Evolutionary conservation across 2,797 vertebrate species (phyloP), one percentile per base, ranked within the genome.

Genomic region (Hypotaenidia philippensis): DNA sequence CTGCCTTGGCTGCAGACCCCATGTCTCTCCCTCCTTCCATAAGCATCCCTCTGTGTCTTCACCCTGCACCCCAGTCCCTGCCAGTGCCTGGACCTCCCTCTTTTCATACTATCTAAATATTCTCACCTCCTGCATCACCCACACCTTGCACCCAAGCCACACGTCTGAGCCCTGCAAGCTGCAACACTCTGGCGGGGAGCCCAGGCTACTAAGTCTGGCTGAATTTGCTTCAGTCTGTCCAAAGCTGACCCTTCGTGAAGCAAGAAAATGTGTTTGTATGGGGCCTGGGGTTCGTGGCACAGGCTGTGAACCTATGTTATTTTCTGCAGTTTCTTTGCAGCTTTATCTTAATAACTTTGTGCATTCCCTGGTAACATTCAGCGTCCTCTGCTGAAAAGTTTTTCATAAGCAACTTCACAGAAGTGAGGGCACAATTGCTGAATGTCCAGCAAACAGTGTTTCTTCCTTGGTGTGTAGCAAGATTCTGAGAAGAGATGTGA

Each of bases 251-350:
- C 78, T 92, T 64, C 10, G 0, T 10, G 17, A 52, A 83, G 56
- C 11, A 83, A 83, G 70, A 77, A 93, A 92, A 82, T 55, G 5
- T 86, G 81, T 47, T 75, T 76, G 7, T 70, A 20, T 70, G 19
- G 19, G 29, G 45, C 57, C 88, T 93, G 40, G 7, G 12, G 75
- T 89, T 94, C 60, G 53, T 32, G 34, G 64, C 21, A 59, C 13
- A 52, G 71, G 55, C 89, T 89, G 60, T 53, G 60, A 90, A 87
- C 74, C 32, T 3, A 1, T 53, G 78, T 44, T 89, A 72, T 82
- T 90, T 91, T 22, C 50, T 79, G 49, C 36, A 34, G 71, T 60
- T 85, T 92, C 71, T 85, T 85, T 89, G 74, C 36, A 92, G 63
- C 47, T 85, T 74, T 72, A 66, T 87, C 79, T 92, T 88, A 91